Evolutionary conservation across 2,888 invertebrate species (phyloP), one percentile per base, ranked within the genome.

Genomic region (Leucophenga maculata): DNA sequence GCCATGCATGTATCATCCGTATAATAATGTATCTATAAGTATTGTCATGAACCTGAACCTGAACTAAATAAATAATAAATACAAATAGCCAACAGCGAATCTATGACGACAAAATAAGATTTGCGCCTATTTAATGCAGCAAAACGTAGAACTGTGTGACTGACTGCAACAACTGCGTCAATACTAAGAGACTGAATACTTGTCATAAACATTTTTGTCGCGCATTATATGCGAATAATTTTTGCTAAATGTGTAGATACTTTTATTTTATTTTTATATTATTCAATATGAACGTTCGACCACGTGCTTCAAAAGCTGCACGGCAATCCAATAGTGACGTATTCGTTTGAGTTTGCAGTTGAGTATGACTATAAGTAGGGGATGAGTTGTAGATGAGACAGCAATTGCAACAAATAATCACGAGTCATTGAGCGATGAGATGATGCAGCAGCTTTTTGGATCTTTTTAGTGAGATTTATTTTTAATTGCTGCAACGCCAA

Each of bases 401-500:
- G 31, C 31, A 20, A 55, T 60, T 60, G 44, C 44, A 18, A 46
- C 48, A 64, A 64, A 64, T 48, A 48, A 64, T 64, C 62, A 64
- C 62, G 62, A 64, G 62, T 48, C 62, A 64, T 64, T 22, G 20
- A 48, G 16, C 50, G 18, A 6, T 50, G n/a, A 39, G 11, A n/a
- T 50, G 50, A n/a, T 50, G 50, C 50, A 16, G 50, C 50, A 16
- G 50, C 14, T 50, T n/a, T 50, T 50, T n/a, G 1, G 6, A 1
- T 18, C 11, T 39, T 39, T 39, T 39, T 39, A 11, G 6, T 50
- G 6, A 64, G 22, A 64, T 64, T 48, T 64, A 60, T 60, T 64
- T 64, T 46, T 64, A 64, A 64, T 64, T 64, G 31, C 18, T 9
- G 60, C 16, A 46, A 48, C 31, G 13, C 48, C 4, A 13, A 64